Evolutionary conservation across 2,888 invertebrate species (phyloP).

Genomic region (Drosophila mayaguana): DNA sequence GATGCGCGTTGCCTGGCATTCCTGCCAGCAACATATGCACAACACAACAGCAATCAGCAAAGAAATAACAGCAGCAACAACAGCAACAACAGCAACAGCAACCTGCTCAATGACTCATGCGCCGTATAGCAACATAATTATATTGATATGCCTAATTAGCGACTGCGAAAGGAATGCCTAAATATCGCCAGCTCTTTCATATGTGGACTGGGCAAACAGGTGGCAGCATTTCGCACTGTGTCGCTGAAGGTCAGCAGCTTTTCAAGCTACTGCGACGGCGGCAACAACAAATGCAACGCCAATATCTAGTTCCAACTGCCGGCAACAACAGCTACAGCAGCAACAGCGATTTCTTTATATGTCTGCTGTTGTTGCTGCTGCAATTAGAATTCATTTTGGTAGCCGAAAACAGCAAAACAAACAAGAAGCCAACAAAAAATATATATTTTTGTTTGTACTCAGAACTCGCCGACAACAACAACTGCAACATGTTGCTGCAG

Average conservation of each 20-base stretch:
- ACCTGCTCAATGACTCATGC: constrained; percentile 55
- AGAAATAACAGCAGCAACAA: background rate
- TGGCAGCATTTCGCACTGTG: constrained; percentile 42
- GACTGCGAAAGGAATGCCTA: constrained; percentile 36
- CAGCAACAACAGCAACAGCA: constrained; percentile 30
- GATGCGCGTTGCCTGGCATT: constrained; percentile 60
- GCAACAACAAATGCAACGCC: constrained; percentile 14
- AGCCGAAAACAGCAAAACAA: constrained; percentile 9
- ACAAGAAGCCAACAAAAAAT: constrained; percentile 5
- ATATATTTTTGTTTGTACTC: constrained; percentile 20
- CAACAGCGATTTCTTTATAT: constrained; percentile 13
- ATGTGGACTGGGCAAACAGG: constrained; percentile 63
- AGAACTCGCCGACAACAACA: constrained; percentile 45
- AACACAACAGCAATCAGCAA: constrained; percentile 38
- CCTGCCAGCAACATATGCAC: constrained; percentile 44
- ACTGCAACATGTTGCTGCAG: constrained; percentile 4
- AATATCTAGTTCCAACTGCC: constrained; percentile 23
- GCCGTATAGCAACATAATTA: constrained; percentile 50
- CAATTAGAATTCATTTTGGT: constrained; percentile 39
- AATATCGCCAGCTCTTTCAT: constrained; percentile 22
- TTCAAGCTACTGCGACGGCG: constrained; percentile 31
- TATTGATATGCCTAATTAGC: constrained; percentile 74
- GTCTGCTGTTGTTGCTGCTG: constrained; percentile 7
- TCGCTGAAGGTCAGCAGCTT: constrained; percentile 74
- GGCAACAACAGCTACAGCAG: constrained; percentile 28